Evolutionary conservation across 37 sponge, comb jelly and placozoan genomes (phyloP).

Genomic region (Hormiphora californensis): DNA sequence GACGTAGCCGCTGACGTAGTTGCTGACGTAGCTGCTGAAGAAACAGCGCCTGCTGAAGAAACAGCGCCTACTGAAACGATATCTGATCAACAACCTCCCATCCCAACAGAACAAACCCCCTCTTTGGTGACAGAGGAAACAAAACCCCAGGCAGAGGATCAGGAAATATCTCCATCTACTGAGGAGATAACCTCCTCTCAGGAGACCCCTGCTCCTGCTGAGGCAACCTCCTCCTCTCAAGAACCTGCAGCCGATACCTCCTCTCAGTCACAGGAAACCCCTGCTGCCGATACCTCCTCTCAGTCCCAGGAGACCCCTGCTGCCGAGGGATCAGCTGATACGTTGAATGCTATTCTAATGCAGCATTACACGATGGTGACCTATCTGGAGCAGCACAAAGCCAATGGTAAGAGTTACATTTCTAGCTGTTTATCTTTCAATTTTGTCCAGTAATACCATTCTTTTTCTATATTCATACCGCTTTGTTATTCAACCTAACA

Average conservation of each 20-base stretch:
- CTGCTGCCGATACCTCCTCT: neutral
- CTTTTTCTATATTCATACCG: too few species aligned
- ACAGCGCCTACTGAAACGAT: too few species aligned
- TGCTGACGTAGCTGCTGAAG: neutral
- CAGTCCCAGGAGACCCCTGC: neutral
- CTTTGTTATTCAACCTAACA: too few species aligned
- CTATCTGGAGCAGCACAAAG: constrained; percentile 22
- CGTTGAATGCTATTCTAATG: neutral
- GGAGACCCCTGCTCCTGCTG: too few species aligned
- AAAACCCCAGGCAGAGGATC: too few species aligned
- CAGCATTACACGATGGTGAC: constrained; percentile 3
- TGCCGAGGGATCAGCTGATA: neutral
- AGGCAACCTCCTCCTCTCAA: too few species aligned
- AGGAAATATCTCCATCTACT: neutral
- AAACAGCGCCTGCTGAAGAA: neutral
- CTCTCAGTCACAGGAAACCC: neutral
- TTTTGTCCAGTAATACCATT: too few species aligned
- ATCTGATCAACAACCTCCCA: too few species aligned
- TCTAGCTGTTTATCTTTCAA: too few species aligned
- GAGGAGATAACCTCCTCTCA: neutral
- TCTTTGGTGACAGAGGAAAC: too few species aligned
- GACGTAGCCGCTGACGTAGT: neutral
- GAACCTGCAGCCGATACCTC: neutral
- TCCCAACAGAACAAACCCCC: too few species aligned
- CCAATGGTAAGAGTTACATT: too few species aligned